phyloP scores from a whole-genome alignment of 2,888 invertebrate species.

The Stratiomys singularior region DNA sequence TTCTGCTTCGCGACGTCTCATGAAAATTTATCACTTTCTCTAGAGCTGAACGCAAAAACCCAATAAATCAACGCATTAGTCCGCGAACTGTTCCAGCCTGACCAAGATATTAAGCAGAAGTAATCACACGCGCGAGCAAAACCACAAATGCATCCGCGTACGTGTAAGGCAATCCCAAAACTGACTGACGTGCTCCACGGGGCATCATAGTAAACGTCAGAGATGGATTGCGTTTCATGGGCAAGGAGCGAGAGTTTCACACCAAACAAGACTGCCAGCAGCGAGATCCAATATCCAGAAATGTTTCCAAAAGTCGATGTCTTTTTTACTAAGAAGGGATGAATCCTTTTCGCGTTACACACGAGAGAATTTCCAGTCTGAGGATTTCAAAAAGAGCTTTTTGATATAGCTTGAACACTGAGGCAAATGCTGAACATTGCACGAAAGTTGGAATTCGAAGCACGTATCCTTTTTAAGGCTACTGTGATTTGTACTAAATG shows the following conservation, averaged over 20 bases:
- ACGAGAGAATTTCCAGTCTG: too few species aligned
- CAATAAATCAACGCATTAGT: neutral
- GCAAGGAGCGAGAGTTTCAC: neutral
- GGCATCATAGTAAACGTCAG: slow-evolving; percentile 24
- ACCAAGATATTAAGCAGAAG: neutral
- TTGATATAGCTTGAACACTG: too few species aligned
- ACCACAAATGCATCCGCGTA: slow-evolving; percentile 7
- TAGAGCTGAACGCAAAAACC: neutral
- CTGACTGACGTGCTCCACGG: slow-evolving; percentile 26
- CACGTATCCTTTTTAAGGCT: too few species aligned
- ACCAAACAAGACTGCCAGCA: slow-evolving; percentile 4
- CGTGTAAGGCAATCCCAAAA: slow-evolving; percentile 39
- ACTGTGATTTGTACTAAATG: too few species aligned
- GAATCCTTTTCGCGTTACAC: neutral
- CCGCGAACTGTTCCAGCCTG: neutral
- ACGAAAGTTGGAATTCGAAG: too few species aligned
- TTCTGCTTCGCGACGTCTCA: too few species aligned
- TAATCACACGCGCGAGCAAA: neutral
- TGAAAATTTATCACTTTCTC: too few species aligned
- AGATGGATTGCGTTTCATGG: neutral
- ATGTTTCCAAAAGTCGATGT: slow-evolving; percentile 2
- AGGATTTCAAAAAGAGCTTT: too few species aligned
- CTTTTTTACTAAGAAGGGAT: neutral
- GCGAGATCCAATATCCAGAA: neutral
- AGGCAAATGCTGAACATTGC: too few species aligned